These are phyloP conservation scores for Psophia crepitans DNA, from an alignment of 2,113 vertebrate genomes.

Conservation along the genomic window DNA sequence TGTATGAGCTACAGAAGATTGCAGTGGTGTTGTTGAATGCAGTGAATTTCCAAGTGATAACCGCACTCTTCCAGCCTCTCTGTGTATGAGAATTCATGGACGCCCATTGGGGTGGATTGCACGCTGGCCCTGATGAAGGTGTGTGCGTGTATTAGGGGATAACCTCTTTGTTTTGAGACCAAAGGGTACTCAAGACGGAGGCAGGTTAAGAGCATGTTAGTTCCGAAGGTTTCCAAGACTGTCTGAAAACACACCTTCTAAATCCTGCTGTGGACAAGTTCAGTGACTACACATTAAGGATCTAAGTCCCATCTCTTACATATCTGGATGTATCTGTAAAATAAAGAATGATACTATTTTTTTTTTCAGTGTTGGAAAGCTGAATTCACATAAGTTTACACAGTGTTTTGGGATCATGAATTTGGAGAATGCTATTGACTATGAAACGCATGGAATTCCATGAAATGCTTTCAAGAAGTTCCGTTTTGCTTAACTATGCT, in stretches of 20 bases:
- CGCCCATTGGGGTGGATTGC: rapidly evolving
- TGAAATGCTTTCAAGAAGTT: not conserved
- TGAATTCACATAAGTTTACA: not conserved
- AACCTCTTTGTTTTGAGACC: not conserved
- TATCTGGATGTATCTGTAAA: rapidly evolving
- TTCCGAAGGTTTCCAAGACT: not conserved
- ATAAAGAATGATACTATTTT: not conserved
- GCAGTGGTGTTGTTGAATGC: rapidly evolving
- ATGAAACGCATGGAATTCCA: not conserved
- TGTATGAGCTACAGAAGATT: rapidly evolving
- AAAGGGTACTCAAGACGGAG: not conserved
- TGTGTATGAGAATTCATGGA: rapidly evolving
- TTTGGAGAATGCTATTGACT: not conserved
- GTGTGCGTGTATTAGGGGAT: rapidly evolving
- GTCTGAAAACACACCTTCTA: not conserved
- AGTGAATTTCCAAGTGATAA: rapidly evolving
- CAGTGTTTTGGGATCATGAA: not conserved
- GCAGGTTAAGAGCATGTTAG: not conserved
- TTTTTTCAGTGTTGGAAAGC: not conserved
- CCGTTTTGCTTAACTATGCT: not conserved
- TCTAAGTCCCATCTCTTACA: not conserved
- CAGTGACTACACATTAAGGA: rapidly evolving
- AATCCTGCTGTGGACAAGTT: not conserved
- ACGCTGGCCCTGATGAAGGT: not conserved
- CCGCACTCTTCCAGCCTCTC: not conserved